A percentile compares a stretch with the other conserved stretches of the same genome.
These are phyloP conservation scores for Liparis tanakae DNA, from an alignment of 2,797 vertebrate species.

Conservation along the genomic window DNA sequence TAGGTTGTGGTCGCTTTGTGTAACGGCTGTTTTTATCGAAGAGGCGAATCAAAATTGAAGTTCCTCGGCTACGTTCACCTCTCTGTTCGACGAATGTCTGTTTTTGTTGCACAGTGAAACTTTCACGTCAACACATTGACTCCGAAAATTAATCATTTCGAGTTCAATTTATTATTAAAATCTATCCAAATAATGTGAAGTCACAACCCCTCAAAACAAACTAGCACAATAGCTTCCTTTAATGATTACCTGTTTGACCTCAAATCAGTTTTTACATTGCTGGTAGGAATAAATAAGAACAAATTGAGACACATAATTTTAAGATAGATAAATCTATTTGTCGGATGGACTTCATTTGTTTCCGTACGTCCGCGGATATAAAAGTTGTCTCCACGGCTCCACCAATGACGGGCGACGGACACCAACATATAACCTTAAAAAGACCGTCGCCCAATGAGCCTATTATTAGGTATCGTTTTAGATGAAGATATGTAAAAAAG, in stretches of 20 bases:
- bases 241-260: neutral
- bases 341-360: conserved; percentile 11
- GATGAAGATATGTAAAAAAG: conserved; percentile 30
- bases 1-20: neutral
- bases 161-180: neutral
- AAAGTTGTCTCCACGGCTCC: conserved; percentile 38
- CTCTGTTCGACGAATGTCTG: neutral
- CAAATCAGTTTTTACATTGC: neutral
- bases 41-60: neutral
- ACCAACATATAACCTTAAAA: conserved; percentile 77
- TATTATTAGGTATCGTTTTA: conserved; percentile 78
- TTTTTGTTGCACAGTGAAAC: neutral
- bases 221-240: neutral
- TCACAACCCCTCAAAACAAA: neutral
- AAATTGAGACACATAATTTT: neutral
- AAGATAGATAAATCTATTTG: conserved; percentile 13
- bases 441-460: conserved; percentile 64
- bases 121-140: neutral
- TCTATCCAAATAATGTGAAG: neutral
- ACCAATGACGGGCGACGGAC: conserved; percentile 49
- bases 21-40: neutral
- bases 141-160: neutral
- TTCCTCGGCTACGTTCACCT: neutral
- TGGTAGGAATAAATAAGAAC: neutral
- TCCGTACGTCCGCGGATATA: conserved; percentile 14